Conservation (phyloP, 2,797 vertebrate species). For the Xiphorhynchus erythropygius region DNA sequence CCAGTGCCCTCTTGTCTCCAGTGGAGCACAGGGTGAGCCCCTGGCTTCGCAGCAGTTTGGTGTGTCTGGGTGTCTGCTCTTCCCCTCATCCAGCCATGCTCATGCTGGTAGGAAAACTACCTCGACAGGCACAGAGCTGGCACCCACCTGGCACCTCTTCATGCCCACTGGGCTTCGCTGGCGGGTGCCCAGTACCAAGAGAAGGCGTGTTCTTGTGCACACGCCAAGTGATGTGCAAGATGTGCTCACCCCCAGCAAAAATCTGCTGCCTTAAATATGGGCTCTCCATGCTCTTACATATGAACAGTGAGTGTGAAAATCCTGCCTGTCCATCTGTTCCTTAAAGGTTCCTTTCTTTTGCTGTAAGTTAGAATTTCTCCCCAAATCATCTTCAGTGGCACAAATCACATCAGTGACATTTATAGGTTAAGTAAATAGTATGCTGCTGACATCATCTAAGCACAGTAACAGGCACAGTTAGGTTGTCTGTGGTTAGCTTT, state of each 20-base stretch:
- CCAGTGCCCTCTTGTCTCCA: fast-evolving
- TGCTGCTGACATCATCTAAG: conserved; percentile 55
- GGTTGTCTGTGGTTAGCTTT: conserved; percentile 5
- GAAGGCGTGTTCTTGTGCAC: background rate
- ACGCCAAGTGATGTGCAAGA: background rate
- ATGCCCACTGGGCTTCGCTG: fast-evolving
- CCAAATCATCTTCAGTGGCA: conserved; percentile 22
- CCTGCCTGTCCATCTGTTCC: conserved; percentile 64
- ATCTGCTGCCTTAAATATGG: conserved; percentile 40
- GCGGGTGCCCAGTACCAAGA: fast-evolving
- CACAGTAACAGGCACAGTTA: conserved; percentile 31
- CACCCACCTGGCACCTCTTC: background rate
- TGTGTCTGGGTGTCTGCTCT: background rate
- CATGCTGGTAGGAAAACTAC: background rate
- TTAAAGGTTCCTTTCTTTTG: conserved; percentile 40
- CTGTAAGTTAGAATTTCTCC: background rate
- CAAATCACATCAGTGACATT: conserved; percentile 45
- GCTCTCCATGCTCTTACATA: background rate
- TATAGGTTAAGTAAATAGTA: conserved; percentile 47
- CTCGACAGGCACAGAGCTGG: background rate
- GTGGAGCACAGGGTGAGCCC: fast-evolving
- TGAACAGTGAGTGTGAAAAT: conserved; percentile 48
- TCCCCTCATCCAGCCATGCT: background rate
- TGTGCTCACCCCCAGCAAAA: conserved; percentile 44
- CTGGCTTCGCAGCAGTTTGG: fast-evolving